A percentile compares a stretch with the other conserved stretches of the same genome.
phyloP scores from a whole-genome alignment of 1,140 invertebrate genomes.

The Pinna nobilis region DNA sequence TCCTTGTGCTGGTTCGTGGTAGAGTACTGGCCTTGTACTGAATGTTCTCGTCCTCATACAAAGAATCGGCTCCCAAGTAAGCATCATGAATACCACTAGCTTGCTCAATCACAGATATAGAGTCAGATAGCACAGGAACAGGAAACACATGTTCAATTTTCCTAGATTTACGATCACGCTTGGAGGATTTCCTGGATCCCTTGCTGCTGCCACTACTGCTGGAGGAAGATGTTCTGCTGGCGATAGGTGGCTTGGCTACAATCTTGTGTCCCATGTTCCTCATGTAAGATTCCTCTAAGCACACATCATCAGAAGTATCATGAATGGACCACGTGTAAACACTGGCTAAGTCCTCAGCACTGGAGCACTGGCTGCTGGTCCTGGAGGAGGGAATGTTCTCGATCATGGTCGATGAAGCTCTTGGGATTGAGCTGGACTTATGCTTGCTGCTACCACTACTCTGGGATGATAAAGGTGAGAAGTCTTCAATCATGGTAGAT shows the following conservation, averaged over 20 bases:
- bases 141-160: slow-evolving; percentile 8
- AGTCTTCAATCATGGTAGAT: slow-evolving; percentile 56
- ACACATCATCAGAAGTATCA: slow-evolving; percentile 57
- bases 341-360: slow-evolving; percentile 52
- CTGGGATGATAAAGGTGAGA: slow-evolving; percentile 47
- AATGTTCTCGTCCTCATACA: slow-evolving; percentile 36
- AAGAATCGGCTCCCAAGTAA: slow-evolving; percentile 23
- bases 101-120: slow-evolving; percentile 35
- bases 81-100: slow-evolving; percentile 7
- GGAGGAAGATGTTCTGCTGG: slow-evolving; percentile 34
- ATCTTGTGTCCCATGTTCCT: slow-evolving; percentile 47
- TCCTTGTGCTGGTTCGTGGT: slow-evolving; percentile 55
- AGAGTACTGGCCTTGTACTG: slow-evolving; percentile 55
- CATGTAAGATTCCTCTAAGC: slow-evolving; percentile 62
- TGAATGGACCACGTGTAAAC: slow-evolving; percentile 66
- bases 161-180: slow-evolving; percentile 26
- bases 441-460: slow-evolving; percentile 53
- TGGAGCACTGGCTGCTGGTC: slow-evolving; percentile 39
- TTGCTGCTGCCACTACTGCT: slow-evolving; percentile 30
- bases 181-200: slow-evolving; percentile 21
- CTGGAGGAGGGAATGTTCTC: slow-evolving; percentile 44
- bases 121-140: slow-evolving; percentile 5
- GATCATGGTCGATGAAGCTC: slow-evolving; percentile 57
- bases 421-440: slow-evolving; percentile 42
- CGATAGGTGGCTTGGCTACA: slow-evolving; percentile 38